Base-by-base conservation (phyloP, 2,888 invertebrate genomes). In the Coleophora deauratella region DNA sequence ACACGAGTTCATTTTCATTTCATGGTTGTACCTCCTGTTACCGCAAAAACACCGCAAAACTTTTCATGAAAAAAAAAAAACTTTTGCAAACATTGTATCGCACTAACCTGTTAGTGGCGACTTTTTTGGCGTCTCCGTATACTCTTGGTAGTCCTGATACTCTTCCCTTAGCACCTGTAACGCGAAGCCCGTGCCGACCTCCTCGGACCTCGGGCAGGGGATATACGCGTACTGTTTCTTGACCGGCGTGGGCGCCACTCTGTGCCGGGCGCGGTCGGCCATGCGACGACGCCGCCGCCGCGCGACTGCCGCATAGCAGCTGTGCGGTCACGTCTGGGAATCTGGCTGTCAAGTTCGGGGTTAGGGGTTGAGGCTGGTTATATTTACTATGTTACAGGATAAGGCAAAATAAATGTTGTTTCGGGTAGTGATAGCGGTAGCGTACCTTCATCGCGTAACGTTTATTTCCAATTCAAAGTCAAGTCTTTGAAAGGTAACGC, bases 191-290 rank as follows among this genome's bases (percentile, higher is more conserved):
- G 86, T 85, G 45, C 87, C 87, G 38, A 86, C 84, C 51, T 87
- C 86, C 58, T 86, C 86, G 45, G 86, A 86, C 40, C 87, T 62
- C 43, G 87, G 87, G 52, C 86, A 87, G 49, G 86, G 86, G 13
- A 70, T 60, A 50, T 87, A 87, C 57, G 85, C 85, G 77, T 86
- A 86, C 33, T 85, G 81, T 57, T 76, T 79, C 49, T 81, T 82
- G 45, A 76, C 72, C 64, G 66, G 74, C 72, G 73, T 78, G 60
- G 84, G 84, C 80, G 82, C 84, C 76, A 85, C 84, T 72, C 85
- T 84, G 54, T 84, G 62, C 63, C 68, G 81, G 60, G 74, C 71
- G 65, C 84, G 84, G 61, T 85, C 84, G 72, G 82, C 84, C 85
- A 85, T 85, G 67, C 84, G 81, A 76, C 82, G 73, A 57, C 41